Base-by-base conservation (phyloP, 2,113 vertebrate species). In the Phodopus roborovskii region DNA sequence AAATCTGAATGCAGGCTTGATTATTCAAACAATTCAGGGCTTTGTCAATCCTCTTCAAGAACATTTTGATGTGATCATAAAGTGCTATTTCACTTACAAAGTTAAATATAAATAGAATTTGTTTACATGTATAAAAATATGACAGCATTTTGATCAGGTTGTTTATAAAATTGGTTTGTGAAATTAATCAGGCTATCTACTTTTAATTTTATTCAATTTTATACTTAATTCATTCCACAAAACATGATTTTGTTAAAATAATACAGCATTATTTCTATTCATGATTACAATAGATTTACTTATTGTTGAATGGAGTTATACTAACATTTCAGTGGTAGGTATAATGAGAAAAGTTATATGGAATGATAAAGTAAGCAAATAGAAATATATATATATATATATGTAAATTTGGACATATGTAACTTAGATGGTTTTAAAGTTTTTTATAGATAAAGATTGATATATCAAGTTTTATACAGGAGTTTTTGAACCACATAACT, bases 31-130 rank as follows among this genome's bases (percentile, higher is more conserved):
- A 78, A 92, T 78, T 79, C 42, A 84, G 1, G 8, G 1, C 58
- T 98, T 95, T 89, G 87, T 92, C 62, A 96, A 75, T 93, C 88
- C 56, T 45, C 83, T 96, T 97, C 68, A 96, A 97, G 70, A 97
- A 90, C 16, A 95, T 36, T 91, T 36, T 86, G 71, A 33, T 95
- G 79, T 0, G 95, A 93, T 94, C 91, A 90, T 90, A 90, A 97
- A 98, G 98, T 94, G 95, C 16, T 96, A 86, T 96, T 50, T 28
- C 24, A 94, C 4, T 93, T 92, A 75, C 75, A 81, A 96, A 90
- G 50, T 91, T 96, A 96, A 97, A 53, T 77, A 96, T 90, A 95
- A 97, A 96, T 85, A 94, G 22, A 7, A n/a, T 68, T 66, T 62
- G 19, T 91, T 97, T 97, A 88, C 0, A 95, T 48, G 73, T 94